These are phyloP conservation scores for Menidia menidia DNA, from an alignment of 2,797 vertebrate species.

Conservation along the genomic window DNA sequence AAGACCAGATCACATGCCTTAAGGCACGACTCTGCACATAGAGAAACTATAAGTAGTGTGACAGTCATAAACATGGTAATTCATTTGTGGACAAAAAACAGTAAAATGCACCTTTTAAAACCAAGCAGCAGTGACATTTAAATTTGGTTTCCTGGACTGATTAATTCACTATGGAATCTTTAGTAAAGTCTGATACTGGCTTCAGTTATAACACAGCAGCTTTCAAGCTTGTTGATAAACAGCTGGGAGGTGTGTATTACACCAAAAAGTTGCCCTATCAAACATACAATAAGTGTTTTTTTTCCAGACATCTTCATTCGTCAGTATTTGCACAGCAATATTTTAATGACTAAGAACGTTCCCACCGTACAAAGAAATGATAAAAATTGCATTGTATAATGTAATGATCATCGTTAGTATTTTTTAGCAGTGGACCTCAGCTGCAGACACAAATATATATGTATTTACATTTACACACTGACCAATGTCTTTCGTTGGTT, in stretches of 20 bases:
- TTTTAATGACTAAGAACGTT: neutral
- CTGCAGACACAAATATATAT: no score
- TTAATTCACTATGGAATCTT: neutral
- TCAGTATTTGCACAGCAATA: neutral
- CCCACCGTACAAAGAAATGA: neutral
- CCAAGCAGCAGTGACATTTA: neutral
- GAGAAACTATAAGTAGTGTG: neutral
- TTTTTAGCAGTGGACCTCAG: neutral
- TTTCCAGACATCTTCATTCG: neutral
- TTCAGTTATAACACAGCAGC: no score
- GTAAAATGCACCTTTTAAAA: constrained; percentile 14
- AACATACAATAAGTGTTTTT: neutral
- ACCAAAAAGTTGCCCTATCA: neutral
- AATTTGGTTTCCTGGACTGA: neutral
- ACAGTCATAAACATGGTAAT: constrained; percentile 69
- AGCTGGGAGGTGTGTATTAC: neutral
- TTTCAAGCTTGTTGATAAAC: neutral
- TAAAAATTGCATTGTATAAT: no score
- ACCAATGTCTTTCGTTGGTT: no score
- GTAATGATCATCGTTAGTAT: neutral
- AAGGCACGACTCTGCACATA: constrained; percentile 30
- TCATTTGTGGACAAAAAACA: constrained; percentile 59
- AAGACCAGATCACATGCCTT: constrained; percentile 68
- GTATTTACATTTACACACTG: no score
- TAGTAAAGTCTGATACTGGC: neutral